Conservation (phyloP, 2,797 vertebrate species). For the Tamandua tetradactyla region DNA sequence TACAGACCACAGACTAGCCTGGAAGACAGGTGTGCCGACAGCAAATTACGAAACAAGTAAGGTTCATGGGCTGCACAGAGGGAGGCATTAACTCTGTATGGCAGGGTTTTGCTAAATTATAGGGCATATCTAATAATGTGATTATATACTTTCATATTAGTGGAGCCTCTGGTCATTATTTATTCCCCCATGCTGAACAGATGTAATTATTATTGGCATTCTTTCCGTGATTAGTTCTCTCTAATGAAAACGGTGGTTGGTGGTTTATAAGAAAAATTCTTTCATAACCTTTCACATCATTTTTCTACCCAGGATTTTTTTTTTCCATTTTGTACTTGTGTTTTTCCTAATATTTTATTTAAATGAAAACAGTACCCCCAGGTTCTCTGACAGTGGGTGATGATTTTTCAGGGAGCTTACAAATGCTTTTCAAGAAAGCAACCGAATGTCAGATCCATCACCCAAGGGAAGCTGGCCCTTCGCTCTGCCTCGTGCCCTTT, state of each 20-base stretch:
- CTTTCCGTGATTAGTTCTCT: not conserved
- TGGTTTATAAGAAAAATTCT: not conserved
- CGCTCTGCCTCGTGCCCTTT: not conserved
- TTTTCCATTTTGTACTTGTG: not conserved
- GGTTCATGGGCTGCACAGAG: not conserved
- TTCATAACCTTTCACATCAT: not conserved
- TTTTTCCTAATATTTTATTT: not conserved
- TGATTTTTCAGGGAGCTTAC: not conserved
- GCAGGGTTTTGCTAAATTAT: not conserved
- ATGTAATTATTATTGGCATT: not conserved
- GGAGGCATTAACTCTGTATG: not conserved
- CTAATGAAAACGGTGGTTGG: not conserved
- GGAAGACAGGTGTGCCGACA: not conserved
- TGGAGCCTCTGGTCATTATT: not conserved
- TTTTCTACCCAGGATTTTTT: not conserved
- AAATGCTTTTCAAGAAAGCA: not conserved
- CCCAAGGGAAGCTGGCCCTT: not conserved
- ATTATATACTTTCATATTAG: not conserved
- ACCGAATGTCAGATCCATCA: not conserved
- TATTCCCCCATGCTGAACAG: not conserved
- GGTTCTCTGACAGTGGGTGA: not conserved
- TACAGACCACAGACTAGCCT: not conserved
- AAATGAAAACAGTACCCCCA: not conserved
- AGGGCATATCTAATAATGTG: not conserved
- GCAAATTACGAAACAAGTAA: not conserved